phyloP scores from a whole-genome alignment of 2,797 vertebrate genomes.

The Urocyon cinereoargenteus region DNA sequence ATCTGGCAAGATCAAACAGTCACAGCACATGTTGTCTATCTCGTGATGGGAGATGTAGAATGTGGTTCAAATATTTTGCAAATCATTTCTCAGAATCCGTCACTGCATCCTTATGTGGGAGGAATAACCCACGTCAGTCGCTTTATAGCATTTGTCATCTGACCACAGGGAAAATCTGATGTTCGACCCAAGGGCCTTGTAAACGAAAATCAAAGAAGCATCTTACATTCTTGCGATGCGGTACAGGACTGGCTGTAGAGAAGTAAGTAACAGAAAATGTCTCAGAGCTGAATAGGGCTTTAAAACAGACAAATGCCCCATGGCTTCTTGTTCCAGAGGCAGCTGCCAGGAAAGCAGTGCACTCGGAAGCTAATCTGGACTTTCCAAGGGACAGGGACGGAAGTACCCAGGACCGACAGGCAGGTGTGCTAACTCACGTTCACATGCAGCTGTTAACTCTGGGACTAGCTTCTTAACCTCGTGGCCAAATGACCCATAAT shows the following conservation, averaged over 20 bases:
- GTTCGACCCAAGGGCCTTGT: not conserved
- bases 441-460: not conserved
- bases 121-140: not conserved
- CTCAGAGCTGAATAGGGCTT: not conserved
- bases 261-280: not conserved
- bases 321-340: not conserved
- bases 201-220: not conserved
- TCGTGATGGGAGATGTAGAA: not conserved
- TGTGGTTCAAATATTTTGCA: not conserved
- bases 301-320: not conserved
- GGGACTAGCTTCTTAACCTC: not conserved
- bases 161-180: not conserved
- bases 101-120: not conserved
- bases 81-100: not conserved
- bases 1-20: not conserved
- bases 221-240: not conserved
- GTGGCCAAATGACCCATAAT: not conserved
- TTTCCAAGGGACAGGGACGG: not conserved
- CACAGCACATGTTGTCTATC: not conserved
- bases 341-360: accelerated
- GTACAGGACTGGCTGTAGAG: not conserved
- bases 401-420: not conserved
- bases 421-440: accelerated
- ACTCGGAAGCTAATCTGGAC: not conserved
- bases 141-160: not conserved